Evolutionary conservation across 2,888 invertebrate species (phyloP), one percentile per base, ranked within the genome.

Genomic region (Xanthorhoe designata): DNA sequence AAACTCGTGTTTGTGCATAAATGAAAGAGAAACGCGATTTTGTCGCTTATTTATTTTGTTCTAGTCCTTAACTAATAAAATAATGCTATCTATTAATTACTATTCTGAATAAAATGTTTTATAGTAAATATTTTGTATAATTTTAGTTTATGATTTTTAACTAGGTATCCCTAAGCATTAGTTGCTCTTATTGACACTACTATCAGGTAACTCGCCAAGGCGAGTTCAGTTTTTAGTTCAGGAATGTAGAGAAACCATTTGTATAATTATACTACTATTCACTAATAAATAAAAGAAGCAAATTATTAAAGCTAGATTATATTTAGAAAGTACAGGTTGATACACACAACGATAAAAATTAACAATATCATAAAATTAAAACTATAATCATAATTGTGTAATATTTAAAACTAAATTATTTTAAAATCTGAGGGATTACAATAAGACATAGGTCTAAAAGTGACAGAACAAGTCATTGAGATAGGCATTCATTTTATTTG

Each of bases 1-100:
- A 84, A 83, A 82, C 78, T 78, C 73, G 73, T 84, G 82, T 81
- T 87, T 84, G 86, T 87, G 85, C 81, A 84, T 86, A n/a, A n/a
- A 82, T 81, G 85, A 84, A 85, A 86, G 87, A 90, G 86, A 87
- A 85, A 73, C 82, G 88, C 88, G 89, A 88, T 83, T 24, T 79
- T 74, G 76, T 88, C 87, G 87, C 86, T 75, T 81, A 80, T 84
- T 83, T 70, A 69, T 80, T 84, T 83, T 86, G 86, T 87, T 92
- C 92, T 92, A 92, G 92, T 92, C 92, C 82, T 80, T 86, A 88
- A 83, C 45, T 51, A 35, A 55, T 32, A 47, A 42, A 52, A 65
- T 57, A 61, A 47, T 53, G 32, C 19, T 91, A 88, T 80, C 82
- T 24, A 24, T 24, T 85, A 88, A 84, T 81, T 76, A 78, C 77